Conservation (phyloP, 2,113 vertebrate species). For the Struthidea cinerea region DNA sequence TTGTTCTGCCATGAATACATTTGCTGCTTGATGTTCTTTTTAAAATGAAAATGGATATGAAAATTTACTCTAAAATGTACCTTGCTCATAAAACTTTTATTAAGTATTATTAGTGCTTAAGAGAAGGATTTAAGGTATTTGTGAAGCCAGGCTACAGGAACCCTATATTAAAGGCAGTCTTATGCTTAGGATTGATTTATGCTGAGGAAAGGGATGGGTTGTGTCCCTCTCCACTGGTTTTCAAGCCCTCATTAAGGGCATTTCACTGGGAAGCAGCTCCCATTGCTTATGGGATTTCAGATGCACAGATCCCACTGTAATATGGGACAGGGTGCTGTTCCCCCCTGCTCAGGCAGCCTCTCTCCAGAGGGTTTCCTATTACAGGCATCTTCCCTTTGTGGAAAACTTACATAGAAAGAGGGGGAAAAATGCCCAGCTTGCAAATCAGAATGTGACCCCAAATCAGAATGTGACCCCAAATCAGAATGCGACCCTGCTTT, state of each 20-base stretch:
- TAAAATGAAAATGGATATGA: slow-evolving; percentile 61
- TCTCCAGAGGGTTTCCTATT: neutral
- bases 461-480: neutral
- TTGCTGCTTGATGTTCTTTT: slow-evolving; percentile 47
- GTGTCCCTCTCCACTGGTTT: neutral
- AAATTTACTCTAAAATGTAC: slow-evolving; percentile 65
- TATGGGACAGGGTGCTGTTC: neutral
- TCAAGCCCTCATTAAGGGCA: neutral
- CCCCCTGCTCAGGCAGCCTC: neutral
- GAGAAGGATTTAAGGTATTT: slow-evolving; percentile 60
- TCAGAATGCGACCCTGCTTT: neutral
- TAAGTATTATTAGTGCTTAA: slow-evolving; percentile 64
- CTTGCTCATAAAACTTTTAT: slow-evolving; percentile 66
- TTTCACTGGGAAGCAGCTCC: neutral
- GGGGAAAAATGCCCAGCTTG: neutral
- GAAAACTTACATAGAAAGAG: neutral
- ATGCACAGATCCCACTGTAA: neutral
- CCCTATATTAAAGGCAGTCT: slow-evolving; percentile 13
- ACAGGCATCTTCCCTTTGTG: neutral
- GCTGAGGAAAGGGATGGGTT: neutral
- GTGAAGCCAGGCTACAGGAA: slow-evolving; percentile 34
- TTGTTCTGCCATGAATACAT: slow-evolving; percentile 50
- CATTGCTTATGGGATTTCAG: neutral
- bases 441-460: neutral
- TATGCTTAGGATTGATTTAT: neutral